Conservation (phyloP, 2,797 vertebrate species). For the Orestias chungarensis region DNA sequence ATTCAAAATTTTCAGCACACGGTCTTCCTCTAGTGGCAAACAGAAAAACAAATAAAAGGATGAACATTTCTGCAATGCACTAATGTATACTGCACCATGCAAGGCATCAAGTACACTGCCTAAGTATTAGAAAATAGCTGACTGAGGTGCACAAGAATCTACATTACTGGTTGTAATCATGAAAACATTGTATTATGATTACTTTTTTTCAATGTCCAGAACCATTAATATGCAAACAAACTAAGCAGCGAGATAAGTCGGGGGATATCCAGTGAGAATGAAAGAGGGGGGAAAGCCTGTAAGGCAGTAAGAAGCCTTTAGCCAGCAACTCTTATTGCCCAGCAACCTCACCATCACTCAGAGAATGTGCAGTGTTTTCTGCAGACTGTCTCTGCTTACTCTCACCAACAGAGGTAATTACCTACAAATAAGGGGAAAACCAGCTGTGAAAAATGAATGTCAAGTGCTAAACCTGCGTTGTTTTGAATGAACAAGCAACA, state of each 20-base stretch:
- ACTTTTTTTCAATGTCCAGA: conserved; percentile 31
- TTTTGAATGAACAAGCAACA: neutral
- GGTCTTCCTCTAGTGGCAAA: conserved; percentile 60
- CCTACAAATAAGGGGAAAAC: conserved; percentile 47
- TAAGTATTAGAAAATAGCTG: conserved; percentile 6
- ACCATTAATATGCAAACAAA: conserved; percentile 75
- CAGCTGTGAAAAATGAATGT: conserved; percentile 20
- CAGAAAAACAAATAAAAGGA: conserved; percentile 5
- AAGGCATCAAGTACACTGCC: neutral
- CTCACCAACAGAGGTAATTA: conserved; percentile 53
- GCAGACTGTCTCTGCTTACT: conserved; percentile 50
- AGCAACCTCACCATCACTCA: conserved; percentile 70
- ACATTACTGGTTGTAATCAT: conserved; percentile 57
- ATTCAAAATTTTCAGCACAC: conserved; percentile 19
- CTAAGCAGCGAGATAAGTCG: conserved; percentile 47
- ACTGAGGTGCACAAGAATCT: conserved; percentile 28
- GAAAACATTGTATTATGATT: conserved; percentile 59
- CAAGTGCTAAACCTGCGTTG: conserved; percentile 1
- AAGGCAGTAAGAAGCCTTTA: conserved; percentile 48
- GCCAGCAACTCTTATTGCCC: conserved; percentile 64
- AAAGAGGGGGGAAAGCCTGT: conserved; percentile 42
- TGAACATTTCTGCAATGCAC: conserved; percentile 9
- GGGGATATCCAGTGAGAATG: conserved; percentile 54
- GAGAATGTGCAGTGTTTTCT: conserved; percentile 74
- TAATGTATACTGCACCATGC: neutral